These are phyloP conservation scores for Trachurus trachurus DNA, from an alignment of 2,797 vertebrate genomes.

Conservation along the genomic window DNA sequence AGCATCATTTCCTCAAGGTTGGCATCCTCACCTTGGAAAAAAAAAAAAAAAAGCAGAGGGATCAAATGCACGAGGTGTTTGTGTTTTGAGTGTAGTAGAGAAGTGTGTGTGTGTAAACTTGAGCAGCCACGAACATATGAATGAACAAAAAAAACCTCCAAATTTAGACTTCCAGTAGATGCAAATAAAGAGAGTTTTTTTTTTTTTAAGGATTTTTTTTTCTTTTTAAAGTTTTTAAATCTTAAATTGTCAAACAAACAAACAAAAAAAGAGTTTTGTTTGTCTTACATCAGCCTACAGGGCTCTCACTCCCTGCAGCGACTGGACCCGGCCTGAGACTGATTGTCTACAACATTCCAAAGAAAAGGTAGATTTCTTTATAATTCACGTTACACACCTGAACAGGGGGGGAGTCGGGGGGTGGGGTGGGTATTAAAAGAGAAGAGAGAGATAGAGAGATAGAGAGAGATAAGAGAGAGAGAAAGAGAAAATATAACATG, in stretches of 20 bases:
- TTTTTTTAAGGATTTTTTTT: too few relatives aligned
- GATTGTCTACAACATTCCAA: conserved; percentile 89
- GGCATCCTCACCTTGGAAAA: conserved; percentile 85
- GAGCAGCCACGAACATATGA: conserved; percentile 85
- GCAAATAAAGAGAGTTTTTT: conserved; percentile 72
- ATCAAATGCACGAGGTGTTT: conserved; percentile 86
- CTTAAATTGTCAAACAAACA: conserved; percentile 62
- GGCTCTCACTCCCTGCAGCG: conserved; percentile 78
- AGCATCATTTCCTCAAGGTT: conserved; percentile 88
- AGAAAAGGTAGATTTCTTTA: conserved; percentile 82
- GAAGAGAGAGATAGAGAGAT: conserved; percentile 55
- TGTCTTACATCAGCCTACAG: conserved; percentile 77
- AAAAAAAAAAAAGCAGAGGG: conserved; percentile 78
- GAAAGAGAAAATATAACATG: conserved; percentile 83
- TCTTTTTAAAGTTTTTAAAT: too few relatives aligned
- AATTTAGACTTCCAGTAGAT: conserved; percentile 86
- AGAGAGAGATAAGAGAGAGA: conserved; percentile 41
- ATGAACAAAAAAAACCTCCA: conserved; percentile 78
- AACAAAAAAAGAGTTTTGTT: conserved; percentile 61
- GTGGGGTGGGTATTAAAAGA: conserved; percentile 56
- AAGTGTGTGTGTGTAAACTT: conserved; percentile 85
- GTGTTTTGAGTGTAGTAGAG: conserved; percentile 81
- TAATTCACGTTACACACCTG: conserved; percentile 82
- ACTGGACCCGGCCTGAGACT: conserved; percentile 86
- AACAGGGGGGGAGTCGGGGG: conserved; percentile 49